Evolutionary conservation across 2,113 vertebrate species (phyloP).

Genomic region (Taurulus bubalis): DNA sequence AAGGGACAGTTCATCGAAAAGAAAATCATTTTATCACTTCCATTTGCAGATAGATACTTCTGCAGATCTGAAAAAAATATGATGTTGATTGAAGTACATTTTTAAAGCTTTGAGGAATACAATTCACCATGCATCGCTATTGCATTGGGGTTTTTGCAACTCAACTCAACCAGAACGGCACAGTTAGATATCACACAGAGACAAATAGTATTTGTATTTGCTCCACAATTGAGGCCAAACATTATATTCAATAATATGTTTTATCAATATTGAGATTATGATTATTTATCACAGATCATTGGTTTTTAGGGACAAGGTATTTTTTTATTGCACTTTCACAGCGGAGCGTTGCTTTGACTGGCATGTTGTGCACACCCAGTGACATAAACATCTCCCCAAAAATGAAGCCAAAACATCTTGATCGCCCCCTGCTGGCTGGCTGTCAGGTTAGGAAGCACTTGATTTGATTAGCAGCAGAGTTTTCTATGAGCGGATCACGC

Average conservation of each 20-base stretch:
- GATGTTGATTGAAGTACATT: neutral
- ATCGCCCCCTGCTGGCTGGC: neutral
- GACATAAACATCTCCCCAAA: neutral
- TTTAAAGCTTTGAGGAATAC: neutral
- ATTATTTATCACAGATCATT: neutral
- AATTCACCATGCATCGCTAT: neutral
- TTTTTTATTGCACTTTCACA: too few species aligned
- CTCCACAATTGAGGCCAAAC: neutral
- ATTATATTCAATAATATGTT: neutral
- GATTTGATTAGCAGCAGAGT: neutral
- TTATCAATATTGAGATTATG: neutral
- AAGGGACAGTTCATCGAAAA: neutral
- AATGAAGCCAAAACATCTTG: neutral
- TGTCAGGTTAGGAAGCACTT: neutral
- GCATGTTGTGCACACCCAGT: neutral
- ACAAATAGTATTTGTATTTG: neutral
- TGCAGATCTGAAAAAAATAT: too few species aligned
- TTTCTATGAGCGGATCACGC: neutral
- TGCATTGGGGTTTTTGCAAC: neutral
- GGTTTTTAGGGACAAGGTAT: too few species aligned
- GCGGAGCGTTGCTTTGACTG: neutral
- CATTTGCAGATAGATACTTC: too few species aligned
- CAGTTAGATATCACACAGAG: neutral
- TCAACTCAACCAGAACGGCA: too few species aligned
- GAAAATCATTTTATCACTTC: neutral